Percentiles rank a stretch among this genome's conserved stretches.
phyloP scores from a whole-genome alignment of 2,113 vertebrate species.

The Coryphaenoides rupestris region DNA sequence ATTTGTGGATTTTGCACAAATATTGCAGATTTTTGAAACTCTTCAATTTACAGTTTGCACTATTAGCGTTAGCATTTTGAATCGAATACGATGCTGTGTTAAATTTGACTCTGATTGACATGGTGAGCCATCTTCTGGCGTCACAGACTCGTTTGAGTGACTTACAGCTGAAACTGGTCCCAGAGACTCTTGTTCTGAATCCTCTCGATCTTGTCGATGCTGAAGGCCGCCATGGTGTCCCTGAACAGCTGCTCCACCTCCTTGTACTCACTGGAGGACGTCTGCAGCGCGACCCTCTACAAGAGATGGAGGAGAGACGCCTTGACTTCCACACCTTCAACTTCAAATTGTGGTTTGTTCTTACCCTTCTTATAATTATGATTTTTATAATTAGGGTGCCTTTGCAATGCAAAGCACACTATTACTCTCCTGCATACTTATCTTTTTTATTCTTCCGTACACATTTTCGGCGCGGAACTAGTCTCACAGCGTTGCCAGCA shows the following conservation, averaged over 20 bases:
- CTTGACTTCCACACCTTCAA: not conserved
- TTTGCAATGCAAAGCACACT: too few relatives aligned
- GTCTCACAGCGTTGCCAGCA: too few relatives aligned
- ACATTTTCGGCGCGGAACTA: too few relatives aligned
- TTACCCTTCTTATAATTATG: too few relatives aligned
- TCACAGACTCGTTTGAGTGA: not conserved
- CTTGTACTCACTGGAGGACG: conserved; percentile 48
- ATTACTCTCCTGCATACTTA: too few relatives aligned
- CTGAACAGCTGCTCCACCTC: conserved; percentile 55
- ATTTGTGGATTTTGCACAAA: too few relatives aligned
- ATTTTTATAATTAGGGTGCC: too few relatives aligned
- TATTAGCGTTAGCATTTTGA: not conserved
- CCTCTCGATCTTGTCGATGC: conserved; percentile 54
- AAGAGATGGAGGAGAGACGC: not conserved
- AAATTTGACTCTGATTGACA: not conserved
- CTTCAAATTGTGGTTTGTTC: too few relatives aligned
- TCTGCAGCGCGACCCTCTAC: conserved; percentile 48
- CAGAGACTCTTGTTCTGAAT: conserved; percentile 73
- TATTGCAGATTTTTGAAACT: too few relatives aligned
- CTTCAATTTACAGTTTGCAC: not conserved
- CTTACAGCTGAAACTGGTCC: conserved; percentile 71
- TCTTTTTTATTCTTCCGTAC: too few relatives aligned
- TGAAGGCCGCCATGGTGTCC: conserved; percentile 55
- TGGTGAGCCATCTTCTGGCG: not conserved
- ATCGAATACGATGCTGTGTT: not conserved